Base-by-base conservation (phyloP, 1,140 invertebrate genomes). In the Drosophila jambulina region DNA sequence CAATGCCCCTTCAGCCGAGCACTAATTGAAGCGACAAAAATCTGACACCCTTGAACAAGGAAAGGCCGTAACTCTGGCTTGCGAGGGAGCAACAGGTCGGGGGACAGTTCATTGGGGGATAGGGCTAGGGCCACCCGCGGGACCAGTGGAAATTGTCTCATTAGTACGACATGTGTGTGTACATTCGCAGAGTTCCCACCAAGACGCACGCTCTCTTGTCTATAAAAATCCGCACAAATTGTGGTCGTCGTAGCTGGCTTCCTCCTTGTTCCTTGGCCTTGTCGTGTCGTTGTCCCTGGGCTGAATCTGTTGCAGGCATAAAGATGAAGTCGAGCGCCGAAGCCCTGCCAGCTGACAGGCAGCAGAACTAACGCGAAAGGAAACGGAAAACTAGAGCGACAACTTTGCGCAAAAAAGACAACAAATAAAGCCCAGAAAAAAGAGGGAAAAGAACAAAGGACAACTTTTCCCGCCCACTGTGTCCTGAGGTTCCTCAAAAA, bases 61-160 rank as follows among this genome's bases (percentile, higher is more conserved):
- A 12, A 34, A 25, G 19, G 13, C 25, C 12, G 8, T 21, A 21
- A 8, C 15, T 53, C 13, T 23, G 34, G 19, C 42, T 21, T 12
- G 64, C 4, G 29, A 36, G 12, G 36, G 36, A 21, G 51, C 62
- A 23, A 58, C 29, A 29, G 49, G 49, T 71, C 49, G 57, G 21
- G 67, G 67, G 71, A 53, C 78, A 86, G 75, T 86, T 86, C 83
- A 86, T 86, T 86, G 82, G 79, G 82, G 75, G 71, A 86, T 86
- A 62, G 60, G 76, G 79, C 80, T 76, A 65, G 71, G 69, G 76
- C 72, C 51, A 42, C 65, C 67, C 34, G 49, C 38, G 54, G 75
- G 68, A 76, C 79, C 69, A 82, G 70, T 75, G 70, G 78, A 86
- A 86, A 86, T 79, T 79, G 82, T 86, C 82, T 86, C 82, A 86